Base-by-base conservation (phyloP, 2,797 vertebrate species). In the Eurystomus glaucurus region DNA sequence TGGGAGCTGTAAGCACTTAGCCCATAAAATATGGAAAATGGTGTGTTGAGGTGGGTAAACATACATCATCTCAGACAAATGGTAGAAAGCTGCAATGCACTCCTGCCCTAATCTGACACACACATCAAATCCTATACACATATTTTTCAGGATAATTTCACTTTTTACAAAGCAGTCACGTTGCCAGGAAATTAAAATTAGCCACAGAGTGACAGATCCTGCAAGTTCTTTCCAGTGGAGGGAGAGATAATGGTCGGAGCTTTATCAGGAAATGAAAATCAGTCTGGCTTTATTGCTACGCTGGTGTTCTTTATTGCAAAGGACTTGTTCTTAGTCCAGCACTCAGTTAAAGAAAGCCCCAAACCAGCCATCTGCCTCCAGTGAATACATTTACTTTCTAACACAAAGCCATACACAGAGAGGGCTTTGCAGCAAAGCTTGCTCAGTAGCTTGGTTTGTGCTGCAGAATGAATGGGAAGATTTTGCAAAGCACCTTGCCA, bases 101-200 rank as follows among this genome's bases (percentile, higher is more conserved):
- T 93, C 91, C 57, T 20, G 11, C 29, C 45, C 28, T 89, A 77
- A 60, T 80, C 51, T 93, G 61, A 61, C 65, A 88, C 41, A 81
- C 10, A 29, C 14, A 71, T 93, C 71, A 90, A 83, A 68, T 54
- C 22, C 33, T 39, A 33, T 71, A n/a, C 48, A 65, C 37, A 26
- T 64, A 43, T 88, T 95, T 92, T 91, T 58, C 75, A 93, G 28
- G 39, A 60, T 22, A 12, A 57, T 92, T 91, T 84, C 33, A 35
- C 52, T 31, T 91, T 83, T 88, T 83, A n/a, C 65, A 51, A 79
- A 15, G 43, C 61, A 88, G 48, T 78, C 62, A 64, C 15, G 31
- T 81, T 93, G 81, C 35, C 7, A 23, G 65, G 18, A 65, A 93
- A 72, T 93, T 81, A 76, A 86, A 90, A 88, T 72, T 51, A 81